These are phyloP conservation scores for Marisa cornuarietis DNA, from an alignment of 1,140 invertebrate species.

Conservation along the genomic window DNA sequence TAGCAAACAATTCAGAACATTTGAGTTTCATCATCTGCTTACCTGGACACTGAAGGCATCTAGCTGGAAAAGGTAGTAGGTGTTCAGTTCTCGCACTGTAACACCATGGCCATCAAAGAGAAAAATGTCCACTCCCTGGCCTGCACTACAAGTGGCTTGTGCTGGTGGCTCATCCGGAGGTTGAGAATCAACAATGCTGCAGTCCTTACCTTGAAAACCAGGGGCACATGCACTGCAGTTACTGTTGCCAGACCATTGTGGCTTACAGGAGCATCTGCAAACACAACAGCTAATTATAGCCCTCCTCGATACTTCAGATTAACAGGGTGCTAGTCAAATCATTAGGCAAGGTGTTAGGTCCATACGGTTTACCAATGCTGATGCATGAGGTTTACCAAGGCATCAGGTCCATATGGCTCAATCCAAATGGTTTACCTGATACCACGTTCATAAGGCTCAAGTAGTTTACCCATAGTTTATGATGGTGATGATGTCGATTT, in stretches of 20 bases:
- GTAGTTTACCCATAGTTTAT: no score
- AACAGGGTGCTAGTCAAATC: no score
- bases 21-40: background rate
- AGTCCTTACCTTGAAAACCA: constrained; percentile 38
- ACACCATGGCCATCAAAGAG: constrained; percentile 30
- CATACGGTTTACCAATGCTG: no score
- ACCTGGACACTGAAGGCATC: constrained; percentile 31
- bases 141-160: constrained; percentile 17
- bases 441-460: no score
- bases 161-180: constrained; percentile 8
- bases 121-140: constrained; percentile 10
- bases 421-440: no score
- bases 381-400: no score
- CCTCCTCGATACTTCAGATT: no score
- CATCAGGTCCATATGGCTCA: no score
- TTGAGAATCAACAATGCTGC: constrained; percentile 18
- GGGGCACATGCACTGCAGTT: constrained; percentile 35
- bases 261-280: constrained; percentile 36
- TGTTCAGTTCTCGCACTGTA: constrained; percentile 4
- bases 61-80: constrained; percentile 27
- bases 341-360: no score
- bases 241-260: constrained; percentile 33
- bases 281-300: background rate
- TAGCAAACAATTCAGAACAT: no score
- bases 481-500: no score